Percentiles rank a stretch among this genome's conserved stretches.
phyloP scores from a whole-genome alignment of 2,888 invertebrate species.

The Amblyteles armatorius region DNA sequence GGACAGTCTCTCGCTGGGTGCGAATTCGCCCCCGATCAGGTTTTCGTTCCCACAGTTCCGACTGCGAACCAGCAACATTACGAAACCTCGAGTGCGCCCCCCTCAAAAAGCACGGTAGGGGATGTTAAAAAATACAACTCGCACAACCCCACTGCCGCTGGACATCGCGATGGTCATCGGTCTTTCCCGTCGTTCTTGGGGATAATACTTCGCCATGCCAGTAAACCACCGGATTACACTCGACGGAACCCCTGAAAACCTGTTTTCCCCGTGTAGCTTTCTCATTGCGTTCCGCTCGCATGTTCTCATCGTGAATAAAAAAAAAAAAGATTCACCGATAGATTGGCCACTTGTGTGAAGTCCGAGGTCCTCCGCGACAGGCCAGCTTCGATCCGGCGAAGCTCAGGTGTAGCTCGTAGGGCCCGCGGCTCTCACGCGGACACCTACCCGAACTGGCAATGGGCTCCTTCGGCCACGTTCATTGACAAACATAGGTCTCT shows the following conservation, averaged over 20 bases:
- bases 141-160: conserved; percentile 55
- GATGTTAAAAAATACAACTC: conserved; percentile 25
- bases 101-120: not conserved
- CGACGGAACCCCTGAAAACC: conserved; percentile 49
- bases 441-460: not conserved
- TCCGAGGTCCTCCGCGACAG: conserved; percentile 6
- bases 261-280: conserved; percentile 27
- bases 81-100: conserved; percentile 6
- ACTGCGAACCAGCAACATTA: conserved; percentile 20
- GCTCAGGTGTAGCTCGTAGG: conserved; percentile 6
- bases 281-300: not conserved
- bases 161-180: conserved; percentile 69
- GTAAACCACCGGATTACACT: conserved; percentile 24
- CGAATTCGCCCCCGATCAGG: conserved; percentile 81
- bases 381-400: not conserved
- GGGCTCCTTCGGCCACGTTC: not conserved
- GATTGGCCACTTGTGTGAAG: conserved; percentile 53
- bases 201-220: not conserved
- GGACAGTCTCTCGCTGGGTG: conserved; percentile 28
- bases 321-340: conserved; percentile 37
- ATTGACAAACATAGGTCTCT: conserved; percentile 28
- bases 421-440: not conserved
- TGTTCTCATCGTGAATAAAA: conserved; percentile 14
- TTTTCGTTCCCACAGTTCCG: conserved; percentile 83
- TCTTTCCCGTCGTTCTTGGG: conserved; percentile 30